These are phyloP conservation scores for Orthochromis indermauri DNA, from an alignment of 2,113 vertebrate genomes.

Conservation along the genomic window DNA sequence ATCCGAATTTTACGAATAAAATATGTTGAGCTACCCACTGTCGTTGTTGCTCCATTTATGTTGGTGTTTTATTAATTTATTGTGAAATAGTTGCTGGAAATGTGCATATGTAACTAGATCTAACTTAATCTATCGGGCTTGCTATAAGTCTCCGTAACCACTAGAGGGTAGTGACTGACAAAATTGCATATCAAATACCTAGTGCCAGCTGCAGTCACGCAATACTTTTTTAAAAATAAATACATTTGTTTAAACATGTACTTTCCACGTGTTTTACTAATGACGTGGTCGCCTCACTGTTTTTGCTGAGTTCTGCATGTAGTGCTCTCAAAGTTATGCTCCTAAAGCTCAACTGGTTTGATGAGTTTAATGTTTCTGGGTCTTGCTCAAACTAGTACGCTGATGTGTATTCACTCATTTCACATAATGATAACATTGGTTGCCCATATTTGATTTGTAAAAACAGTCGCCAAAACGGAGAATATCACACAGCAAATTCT, in stretches of 20 bases:
- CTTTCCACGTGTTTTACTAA: neutral
- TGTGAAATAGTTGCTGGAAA: neutral
- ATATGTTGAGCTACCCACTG: neutral
- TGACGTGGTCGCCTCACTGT: neutral
- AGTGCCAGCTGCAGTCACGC: neutral
- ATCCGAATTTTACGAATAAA: neutral
- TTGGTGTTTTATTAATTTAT: neutral
- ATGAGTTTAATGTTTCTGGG: neutral
- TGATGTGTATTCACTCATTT: neutral
- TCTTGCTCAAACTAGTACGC: neutral
- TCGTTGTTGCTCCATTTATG: neutral
- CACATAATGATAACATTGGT: neutral
- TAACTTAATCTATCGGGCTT: neutral
- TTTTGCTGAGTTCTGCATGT: neutral
- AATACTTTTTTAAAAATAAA: accelerated
- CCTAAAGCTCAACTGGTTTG: neutral
- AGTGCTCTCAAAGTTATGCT: neutral
- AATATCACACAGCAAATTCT: neutral
- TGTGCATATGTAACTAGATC: neutral
- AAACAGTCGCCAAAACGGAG: neutral
- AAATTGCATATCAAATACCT: neutral
- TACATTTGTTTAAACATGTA: neutral
- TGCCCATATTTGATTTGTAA: neutral
- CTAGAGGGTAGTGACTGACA: neutral
- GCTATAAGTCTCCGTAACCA: neutral